Evolutionary conservation across 2,797 vertebrate genomes (phyloP).

Genomic region (Enteromius viviparus): DNA sequence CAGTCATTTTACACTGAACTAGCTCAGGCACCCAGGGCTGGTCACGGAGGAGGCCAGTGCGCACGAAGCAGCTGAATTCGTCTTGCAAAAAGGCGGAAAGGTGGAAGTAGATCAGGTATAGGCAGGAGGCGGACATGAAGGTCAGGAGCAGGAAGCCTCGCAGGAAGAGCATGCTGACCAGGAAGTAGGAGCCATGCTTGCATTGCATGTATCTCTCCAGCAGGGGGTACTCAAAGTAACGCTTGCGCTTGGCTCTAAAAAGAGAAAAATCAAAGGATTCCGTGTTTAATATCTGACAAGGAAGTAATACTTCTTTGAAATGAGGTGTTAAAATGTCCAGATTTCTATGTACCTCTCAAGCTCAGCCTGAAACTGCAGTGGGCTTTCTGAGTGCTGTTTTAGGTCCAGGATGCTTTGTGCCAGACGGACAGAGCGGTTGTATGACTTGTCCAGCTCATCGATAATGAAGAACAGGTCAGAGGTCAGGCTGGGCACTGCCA

Average conservation of each 20-base stretch:
- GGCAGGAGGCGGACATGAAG: constrained; percentile 87
- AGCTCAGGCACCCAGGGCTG: constrained; percentile 80
- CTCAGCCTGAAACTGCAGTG: constrained; percentile 87
- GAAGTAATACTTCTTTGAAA: background rate
- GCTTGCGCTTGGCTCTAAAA: constrained; percentile 85
- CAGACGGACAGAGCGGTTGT: constrained; percentile 92
- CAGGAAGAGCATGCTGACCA: constrained; percentile 89
- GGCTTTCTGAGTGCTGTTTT: constrained; percentile 80
- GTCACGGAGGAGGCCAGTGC: constrained; percentile 81
- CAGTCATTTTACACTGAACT: constrained; percentile 90
- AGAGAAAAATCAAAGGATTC: background rate
- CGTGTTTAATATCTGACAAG: background rate
- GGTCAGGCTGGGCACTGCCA: constrained; percentile 82
- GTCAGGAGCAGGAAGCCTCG: constrained; percentile 87
- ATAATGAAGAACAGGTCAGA: constrained; percentile 93
- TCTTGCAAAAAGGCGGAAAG: constrained; percentile 89
- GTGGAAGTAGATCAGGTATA: constrained; percentile 94
- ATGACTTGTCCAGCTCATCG: constrained; percentile 94
- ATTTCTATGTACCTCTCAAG: constrained; percentile 83
- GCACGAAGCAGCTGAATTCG: constrained; percentile 93
- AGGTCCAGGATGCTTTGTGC: constrained; percentile 92
- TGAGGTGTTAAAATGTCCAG: background rate
- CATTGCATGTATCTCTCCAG: constrained; percentile 92
- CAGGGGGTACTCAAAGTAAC: constrained; percentile 95
- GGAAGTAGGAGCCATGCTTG: constrained; percentile 89